Conservation (phyloP, 2,797 vertebrate genomes). For the Protosalanx chinensis region DNA sequence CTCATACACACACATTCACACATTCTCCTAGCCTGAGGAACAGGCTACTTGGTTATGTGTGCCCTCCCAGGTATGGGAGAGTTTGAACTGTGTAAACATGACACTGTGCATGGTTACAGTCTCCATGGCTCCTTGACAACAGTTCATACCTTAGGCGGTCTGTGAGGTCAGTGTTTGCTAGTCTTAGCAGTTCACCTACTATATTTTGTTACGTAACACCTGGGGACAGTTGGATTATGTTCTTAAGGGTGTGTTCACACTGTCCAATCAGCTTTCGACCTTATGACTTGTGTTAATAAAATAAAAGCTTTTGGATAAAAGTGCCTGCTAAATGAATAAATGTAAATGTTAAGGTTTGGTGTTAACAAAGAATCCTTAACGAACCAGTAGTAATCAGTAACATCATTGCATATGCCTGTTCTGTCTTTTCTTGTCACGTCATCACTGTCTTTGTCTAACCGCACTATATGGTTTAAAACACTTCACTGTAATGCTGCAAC, state of each 20-base stretch:
- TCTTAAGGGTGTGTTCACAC: conserved; percentile 8
- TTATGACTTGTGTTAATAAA: no score
- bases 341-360: no score
- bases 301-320: no score
- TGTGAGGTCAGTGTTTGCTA: conserved; percentile 79
- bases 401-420: no score
- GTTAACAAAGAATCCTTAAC: no score
- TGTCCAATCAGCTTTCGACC: no score
- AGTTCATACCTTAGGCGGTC: conserved; percentile 75
- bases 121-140: conserved; percentile 82
- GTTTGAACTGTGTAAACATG: conserved; percentile 83
- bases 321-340: no score
- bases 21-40: neutral
- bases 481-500: no score
- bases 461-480: no score
- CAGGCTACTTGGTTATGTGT: conserved; percentile 32
- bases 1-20: conserved; percentile 8
- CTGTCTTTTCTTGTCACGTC: no score
- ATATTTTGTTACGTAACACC: conserved; percentile 48
- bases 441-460: no score
- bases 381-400: no score
- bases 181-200: conserved; percentile 48
- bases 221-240: conserved; percentile 15
- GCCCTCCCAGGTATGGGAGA: conserved; percentile 71
- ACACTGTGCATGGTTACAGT: conserved; percentile 80